Percentiles rank a stretch among this genome's conserved stretches.
Conservation (phyloP, 2,888 invertebrate genomes). For the Stenoptilia bipunctidactyla region DNA sequence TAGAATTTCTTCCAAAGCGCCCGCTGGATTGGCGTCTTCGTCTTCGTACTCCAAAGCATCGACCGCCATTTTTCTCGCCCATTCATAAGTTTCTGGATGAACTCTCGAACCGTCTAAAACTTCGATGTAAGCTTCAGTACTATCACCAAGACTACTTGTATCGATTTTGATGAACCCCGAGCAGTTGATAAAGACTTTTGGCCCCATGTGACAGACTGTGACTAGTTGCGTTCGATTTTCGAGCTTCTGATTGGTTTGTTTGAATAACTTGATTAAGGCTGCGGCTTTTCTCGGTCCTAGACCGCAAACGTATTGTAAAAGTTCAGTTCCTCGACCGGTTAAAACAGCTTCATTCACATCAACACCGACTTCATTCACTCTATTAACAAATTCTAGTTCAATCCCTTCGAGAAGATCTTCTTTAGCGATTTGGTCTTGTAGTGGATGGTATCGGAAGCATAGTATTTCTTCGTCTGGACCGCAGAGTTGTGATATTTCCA, state of each 20-base stretch:
- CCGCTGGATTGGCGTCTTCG: conserved; percentile 95
- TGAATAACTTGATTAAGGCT: conserved; percentile 86
- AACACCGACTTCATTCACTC: conserved; percentile 98
- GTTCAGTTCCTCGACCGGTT: conserved; percentile 86
- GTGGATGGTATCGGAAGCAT: conserved; percentile 90
- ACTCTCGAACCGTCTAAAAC: conserved; percentile 97
- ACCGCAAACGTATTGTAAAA: conserved; percentile 97
- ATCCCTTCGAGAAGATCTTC: conserved; percentile 90
- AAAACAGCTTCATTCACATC: conserved; percentile 95
- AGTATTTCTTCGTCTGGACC: conserved; percentile 97
- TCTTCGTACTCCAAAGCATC: conserved; percentile 99
- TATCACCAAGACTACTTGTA: conserved; percentile 93
- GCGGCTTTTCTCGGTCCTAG: conserved; percentile 95
- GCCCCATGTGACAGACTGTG: conserved; percentile 96
- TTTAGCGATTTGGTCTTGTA: conserved; percentile 85
- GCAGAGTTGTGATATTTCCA: conserved; percentile 96
- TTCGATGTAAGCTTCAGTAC: conserved; percentile 95
- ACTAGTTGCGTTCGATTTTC: conserved; percentile 97
- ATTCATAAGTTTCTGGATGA: conserved; percentile 99
- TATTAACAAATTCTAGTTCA: conserved; percentile 91
- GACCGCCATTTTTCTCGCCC: conserved; percentile 99
- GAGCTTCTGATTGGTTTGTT: conserved; percentile 90
- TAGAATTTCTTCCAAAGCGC: conserved; percentile 96
- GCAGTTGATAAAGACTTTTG: conserved; percentile 98
- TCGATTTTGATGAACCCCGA: conserved; percentile 99